Base-by-base conservation (phyloP, 2,113 vertebrate genomes). In the Tursiops truncatus region DNA sequence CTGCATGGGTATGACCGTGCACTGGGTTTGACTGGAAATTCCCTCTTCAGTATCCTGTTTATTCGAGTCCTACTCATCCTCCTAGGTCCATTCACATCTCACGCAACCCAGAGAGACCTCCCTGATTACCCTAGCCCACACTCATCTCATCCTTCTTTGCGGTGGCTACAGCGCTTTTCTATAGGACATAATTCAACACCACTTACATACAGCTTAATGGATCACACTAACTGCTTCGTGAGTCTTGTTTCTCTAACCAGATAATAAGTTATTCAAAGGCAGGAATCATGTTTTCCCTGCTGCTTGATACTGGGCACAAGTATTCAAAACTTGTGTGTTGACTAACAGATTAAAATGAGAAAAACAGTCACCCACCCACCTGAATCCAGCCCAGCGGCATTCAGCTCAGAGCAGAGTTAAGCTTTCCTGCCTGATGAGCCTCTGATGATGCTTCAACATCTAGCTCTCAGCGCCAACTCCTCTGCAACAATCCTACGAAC, bases 291-390 rank as follows among this genome's bases (percentile, higher is more conserved):
- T 90, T 94, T 50, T 74, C 20, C 20, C 25, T 88, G 93, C 74
- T 94, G 25, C 38, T 88, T 96, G 84, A 31, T 67, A 74, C 33
- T 68, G 63, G 77, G 36, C 20, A 60, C 67, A 74, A 33, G 71
- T 85, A 94, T 95, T 96, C 73, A 90, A 89, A 79, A 80, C 53
- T 23, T 89, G 82, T 92, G 95, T 97, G 97, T 92, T 87, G 68
- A 95, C 56, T 80, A 90, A 94, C 82, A 0, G 25, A 89, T 96
- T 96, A 79, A 80, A 80, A 95, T 93, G 79, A 96, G 80, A 56
- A 84, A 80, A 84, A 68, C 26, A 53, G 44, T 23, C 23, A 56
- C n/a, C 20, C 38, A 71, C 18, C 53, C 33, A 5, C 5, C 11
- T 67, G 79, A 96, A 95, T 81, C 95, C 60, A 53, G 68, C 73